Evolutionary conservation across 2,888 invertebrate genomes (phyloP).

Genomic region (Drosophila imparisetae): DNA sequence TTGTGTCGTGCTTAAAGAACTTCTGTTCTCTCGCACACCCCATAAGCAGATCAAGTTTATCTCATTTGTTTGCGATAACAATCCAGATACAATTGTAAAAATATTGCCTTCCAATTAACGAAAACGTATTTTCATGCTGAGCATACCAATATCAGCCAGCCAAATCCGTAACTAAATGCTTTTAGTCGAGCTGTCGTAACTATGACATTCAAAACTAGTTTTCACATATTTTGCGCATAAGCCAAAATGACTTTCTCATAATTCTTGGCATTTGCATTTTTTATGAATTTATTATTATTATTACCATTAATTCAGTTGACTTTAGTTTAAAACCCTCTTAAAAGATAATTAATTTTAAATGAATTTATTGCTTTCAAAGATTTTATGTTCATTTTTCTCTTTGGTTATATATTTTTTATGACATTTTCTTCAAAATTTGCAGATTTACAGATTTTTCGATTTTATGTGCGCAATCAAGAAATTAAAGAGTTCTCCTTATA

Average conservation of each 20-base stretch:
- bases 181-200: not conserved
- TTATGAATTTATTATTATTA: not conserved
- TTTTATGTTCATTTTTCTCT: not conserved
- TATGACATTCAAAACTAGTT: not conserved
- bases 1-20: not conserved
- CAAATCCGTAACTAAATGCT: not conserved
- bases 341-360: not conserved
- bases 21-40: not conserved
- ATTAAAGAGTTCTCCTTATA: not conserved
- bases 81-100: not conserved
- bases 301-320: not conserved
- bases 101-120: not conserved
- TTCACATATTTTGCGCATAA: not conserved
- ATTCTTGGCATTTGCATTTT: not conserved
- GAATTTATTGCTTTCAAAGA: not conserved
- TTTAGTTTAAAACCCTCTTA: not conserved
- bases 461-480: not conserved
- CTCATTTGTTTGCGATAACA: not conserved
- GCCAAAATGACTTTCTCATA: not conserved
- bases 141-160: not conserved
- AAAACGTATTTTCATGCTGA: not conserved
- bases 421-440: not conserved
- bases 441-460: not conserved
- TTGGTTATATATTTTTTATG: not conserved
- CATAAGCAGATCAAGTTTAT: not conserved